Evolutionary conservation across 1,140 invertebrate species (phyloP), one percentile per base, ranked within the genome.

Genomic region (Lethrus apterus): DNA sequence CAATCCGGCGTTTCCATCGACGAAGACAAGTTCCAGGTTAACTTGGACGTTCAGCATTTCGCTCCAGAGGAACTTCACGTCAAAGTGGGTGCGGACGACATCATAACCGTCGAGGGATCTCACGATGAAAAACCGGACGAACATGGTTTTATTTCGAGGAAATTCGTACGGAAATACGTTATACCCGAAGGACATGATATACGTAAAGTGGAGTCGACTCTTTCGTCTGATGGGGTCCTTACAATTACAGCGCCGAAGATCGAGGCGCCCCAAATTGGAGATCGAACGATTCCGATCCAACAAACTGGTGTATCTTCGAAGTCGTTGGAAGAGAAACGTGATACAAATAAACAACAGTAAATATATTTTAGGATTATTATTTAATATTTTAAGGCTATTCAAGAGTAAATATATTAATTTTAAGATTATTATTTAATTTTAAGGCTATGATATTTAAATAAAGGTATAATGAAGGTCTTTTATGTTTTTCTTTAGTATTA

Each of bases 1-100:
- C 63, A 69, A 34, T 71, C 74, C 0, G 72, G 70, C 17, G 59
- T 78, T 0, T 68, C 70, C 43, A 57, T 68, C 4, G 70, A 77
- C 50, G 73, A 75, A 59, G 59, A 76, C 44, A 73, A 73, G 34
- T 78, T 73, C 54, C 63, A 72, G 49, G 69, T 77, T 0, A 69
- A 69, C 11, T 51, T 88, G 51, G 84, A 87, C 58, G 80, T 90
- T 0, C 76, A 81, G 36, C 81, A 87, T 51, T 90, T 89, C 64
- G 74, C 77, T 46, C 86, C 87, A 0, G 83, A 90, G 45, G 87
- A 92, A 62, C 73, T 91, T 18, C 78, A 71, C 23, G 81, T 90
- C 1, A 89, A 84, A 65, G 79, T 85, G 62, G 81, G 83, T 8
- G 67, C 75, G 2, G 81, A 83, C 55, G 73, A 78, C 23, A 70